A percentile compares a stretch with the other conserved stretches of the same genome.
Conservation (phyloP, 2,888 invertebrate genomes). For the Diploptera punctata region DNA sequence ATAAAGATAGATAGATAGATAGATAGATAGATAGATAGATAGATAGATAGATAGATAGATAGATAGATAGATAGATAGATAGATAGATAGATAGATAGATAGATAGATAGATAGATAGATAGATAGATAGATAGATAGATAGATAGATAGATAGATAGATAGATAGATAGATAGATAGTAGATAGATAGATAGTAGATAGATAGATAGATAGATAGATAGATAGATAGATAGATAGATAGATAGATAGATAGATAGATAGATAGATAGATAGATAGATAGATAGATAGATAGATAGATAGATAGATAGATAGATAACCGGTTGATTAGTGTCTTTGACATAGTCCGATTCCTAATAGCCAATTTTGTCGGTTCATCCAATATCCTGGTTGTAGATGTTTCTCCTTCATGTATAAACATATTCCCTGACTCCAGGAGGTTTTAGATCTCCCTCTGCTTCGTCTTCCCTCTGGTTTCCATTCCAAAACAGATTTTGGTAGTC, state of each 20-base stretch:
- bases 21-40: background rate
- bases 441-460: no score
- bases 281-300: background rate
- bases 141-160: background rate
- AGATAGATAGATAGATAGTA: no score
- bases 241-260: background rate
- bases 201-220: background rate
- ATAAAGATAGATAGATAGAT: background rate
- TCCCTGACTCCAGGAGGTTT: no score
- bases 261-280: background rate
- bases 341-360: no score
- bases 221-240: background rate
- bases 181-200: no score
- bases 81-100: background rate
- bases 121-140: background rate
- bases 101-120: background rate
- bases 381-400: no score
- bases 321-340: no score
- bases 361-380: no score
- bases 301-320: no score
- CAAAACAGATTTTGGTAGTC: no score
- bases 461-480: no score
- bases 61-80: background rate
- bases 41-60: background rate
- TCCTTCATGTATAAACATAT: no score